Conservation (phyloP, 2,888 invertebrate genomes). For the Campaea margaritaria region DNA sequence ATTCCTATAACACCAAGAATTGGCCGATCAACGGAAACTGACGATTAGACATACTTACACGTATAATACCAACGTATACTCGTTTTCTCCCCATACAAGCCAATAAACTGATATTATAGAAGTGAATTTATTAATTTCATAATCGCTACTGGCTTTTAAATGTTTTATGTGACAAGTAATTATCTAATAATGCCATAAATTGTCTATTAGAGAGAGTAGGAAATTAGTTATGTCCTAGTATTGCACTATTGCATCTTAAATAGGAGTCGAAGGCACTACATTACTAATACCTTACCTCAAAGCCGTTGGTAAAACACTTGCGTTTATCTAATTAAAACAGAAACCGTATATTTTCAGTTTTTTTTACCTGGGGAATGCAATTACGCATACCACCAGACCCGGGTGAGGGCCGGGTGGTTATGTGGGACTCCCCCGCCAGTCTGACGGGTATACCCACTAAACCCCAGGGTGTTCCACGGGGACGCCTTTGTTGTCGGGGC, state of each 20-base stretch:
- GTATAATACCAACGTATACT: too few relatives aligned
- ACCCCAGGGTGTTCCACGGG: too few relatives aligned
- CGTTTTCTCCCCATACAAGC: conserved; percentile 26
- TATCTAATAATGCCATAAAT: conserved; percentile 31
- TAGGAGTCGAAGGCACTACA: conserved; percentile 8
- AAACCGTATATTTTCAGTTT: too few relatives aligned
- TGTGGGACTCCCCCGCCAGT: too few relatives aligned
- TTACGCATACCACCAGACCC: too few relatives aligned
- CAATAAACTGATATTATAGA: conserved; percentile 1
- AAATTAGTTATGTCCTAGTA: conserved; percentile 12
- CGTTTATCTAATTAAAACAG: too few relatives aligned
- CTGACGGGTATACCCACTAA: too few relatives aligned
- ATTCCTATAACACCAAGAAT: conserved; percentile 22
- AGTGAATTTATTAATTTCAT: conserved; percentile 17
- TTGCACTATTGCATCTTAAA: conserved; percentile 19
- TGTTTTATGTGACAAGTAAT: conserved; percentile 31
- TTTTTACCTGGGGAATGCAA: too few relatives aligned
- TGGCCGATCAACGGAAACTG: conserved; percentile 12
- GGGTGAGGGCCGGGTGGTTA: too few relatives aligned
- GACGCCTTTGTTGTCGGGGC: too few relatives aligned
- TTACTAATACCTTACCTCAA: conserved; percentile 7
- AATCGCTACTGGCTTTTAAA: conserved; percentile 23
- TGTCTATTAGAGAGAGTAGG: conserved; percentile 28
- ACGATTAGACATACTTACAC: conserved; percentile 16
- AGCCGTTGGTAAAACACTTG: neutral